Evolutionary conservation across 2,797 vertebrate species (phyloP).

Genomic region (Eleutherodactylus coqui): DNA sequence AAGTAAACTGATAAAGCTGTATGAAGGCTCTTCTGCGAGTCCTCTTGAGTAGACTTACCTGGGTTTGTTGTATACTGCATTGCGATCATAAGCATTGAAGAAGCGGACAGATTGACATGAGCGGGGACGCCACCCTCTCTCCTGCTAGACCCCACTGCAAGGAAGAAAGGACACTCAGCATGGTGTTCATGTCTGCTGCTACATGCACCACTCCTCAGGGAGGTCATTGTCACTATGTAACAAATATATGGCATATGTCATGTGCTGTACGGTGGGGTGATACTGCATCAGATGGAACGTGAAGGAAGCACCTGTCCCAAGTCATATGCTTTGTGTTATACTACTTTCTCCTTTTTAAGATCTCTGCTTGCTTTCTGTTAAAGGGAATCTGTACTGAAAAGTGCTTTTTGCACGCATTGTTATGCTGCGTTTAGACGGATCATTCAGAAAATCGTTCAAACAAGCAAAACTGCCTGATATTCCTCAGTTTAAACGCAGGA

Average conservation of each 20-base stretch:
- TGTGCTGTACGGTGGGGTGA: background rate
- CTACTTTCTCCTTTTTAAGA: too few relatives aligned
- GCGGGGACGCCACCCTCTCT: constrained; percentile 93
- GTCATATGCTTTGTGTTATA: background rate
- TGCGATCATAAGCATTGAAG: constrained; percentile 99
- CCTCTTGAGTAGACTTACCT: constrained; percentile 74
- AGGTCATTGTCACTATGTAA: background rate
- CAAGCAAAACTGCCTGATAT: too few relatives aligned
- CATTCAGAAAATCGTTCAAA: too few relatives aligned
- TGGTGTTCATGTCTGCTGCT: background rate
- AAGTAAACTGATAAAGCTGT: background rate
- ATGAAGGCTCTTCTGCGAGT: background rate
- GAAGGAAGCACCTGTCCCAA: too few relatives aligned
- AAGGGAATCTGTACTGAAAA: too few relatives aligned
- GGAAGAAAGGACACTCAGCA: constrained; percentile 37
- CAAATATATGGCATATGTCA: background rate
- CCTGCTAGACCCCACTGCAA: constrained; percentile 92
- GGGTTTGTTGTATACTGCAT: constrained; percentile 99
- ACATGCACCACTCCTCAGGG: background rate
- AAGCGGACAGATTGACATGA: constrained; percentile 96
- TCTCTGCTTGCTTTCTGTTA: too few relatives aligned
- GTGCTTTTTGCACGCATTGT: too few relatives aligned
- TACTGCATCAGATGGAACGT: too few relatives aligned
- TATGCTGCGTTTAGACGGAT: too few relatives aligned
- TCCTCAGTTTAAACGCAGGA: too few relatives aligned